phyloP scores from a whole-genome alignment of 2,888 invertebrate genomes.

The Nymphalis c-album region DNA sequence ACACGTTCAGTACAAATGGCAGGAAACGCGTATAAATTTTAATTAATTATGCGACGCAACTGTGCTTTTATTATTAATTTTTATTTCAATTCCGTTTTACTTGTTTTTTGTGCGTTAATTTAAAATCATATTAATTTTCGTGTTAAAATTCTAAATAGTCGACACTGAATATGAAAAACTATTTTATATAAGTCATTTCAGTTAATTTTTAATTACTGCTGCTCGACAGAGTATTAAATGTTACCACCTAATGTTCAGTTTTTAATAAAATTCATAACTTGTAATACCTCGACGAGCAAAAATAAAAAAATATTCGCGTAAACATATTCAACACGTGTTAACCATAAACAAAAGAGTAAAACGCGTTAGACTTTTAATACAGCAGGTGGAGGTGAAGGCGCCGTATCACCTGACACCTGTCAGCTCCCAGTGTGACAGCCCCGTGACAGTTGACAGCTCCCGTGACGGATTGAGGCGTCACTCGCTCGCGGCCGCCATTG shows the following conservation, averaged over 20 bases:
- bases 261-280: no score
- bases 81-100: constrained; percentile 10
- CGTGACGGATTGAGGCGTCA: constrained; percentile 73
- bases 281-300: neutral
- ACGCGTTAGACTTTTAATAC: constrained; percentile 35
- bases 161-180: neutral
- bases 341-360: constrained; percentile 2
- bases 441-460: constrained; percentile 61
- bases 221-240: no score
- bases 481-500: constrained; percentile 57
- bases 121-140: no score
- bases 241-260: no score
- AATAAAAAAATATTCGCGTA: neutral
- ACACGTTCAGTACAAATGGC: constrained; percentile 28
- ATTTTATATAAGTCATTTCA: no score
- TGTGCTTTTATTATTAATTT: constrained; percentile 14
- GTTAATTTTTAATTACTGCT: no score
- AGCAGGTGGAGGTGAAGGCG: constrained; percentile 50
- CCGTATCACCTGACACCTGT: constrained; percentile 48
- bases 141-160: neutral
- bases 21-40: constrained; percentile 38
- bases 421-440: constrained; percentile 48
- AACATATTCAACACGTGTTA: neutral
- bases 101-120: neutral
- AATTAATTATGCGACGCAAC: constrained; percentile 31